phyloP scores from a whole-genome alignment of 2,888 invertebrate genomes.

The Busseola fusca region DNA sequence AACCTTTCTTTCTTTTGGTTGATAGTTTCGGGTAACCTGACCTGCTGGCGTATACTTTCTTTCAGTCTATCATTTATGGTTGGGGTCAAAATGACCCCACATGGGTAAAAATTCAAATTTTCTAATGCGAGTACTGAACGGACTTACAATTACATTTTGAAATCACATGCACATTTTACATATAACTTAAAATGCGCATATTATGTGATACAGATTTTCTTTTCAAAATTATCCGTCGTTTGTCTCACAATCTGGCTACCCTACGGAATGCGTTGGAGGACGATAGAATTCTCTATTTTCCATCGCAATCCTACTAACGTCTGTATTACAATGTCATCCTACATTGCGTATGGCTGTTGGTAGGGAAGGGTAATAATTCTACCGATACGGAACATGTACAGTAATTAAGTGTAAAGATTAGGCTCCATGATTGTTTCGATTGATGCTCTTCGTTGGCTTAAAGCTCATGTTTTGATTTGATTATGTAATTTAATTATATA shows the following conservation, averaged over 20 bases:
- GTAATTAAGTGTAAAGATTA: slow-evolving; percentile 47
- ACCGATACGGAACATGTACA: slow-evolving; percentile 26
- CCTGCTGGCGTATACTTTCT: no score
- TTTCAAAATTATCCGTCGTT: not conserved
- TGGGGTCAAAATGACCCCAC: no score
- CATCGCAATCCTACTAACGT: slow-evolving; percentile 30
- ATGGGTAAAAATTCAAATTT: no score
- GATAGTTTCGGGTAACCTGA: no score
- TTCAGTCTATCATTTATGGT: no score
- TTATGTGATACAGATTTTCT: not conserved
- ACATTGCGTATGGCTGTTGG: slow-evolving; percentile 6
- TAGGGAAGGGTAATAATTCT: slow-evolving; percentile 31
- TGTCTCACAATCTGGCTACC: not conserved
- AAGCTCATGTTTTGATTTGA: slow-evolving; percentile 28
- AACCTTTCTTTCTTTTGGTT: no score
- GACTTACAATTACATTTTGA: not conserved
- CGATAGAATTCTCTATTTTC: slow-evolving; percentile 30
- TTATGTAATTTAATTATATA: slow-evolving; percentile 30
- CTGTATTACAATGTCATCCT: slow-evolving; percentile 18
- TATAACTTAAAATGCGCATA: not conserved
- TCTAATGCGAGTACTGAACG: no score
- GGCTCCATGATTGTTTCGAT: slow-evolving; percentile 14
- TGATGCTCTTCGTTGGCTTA: slow-evolving; percentile 4
- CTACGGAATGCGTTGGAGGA: slow-evolving; percentile 4
- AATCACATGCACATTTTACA: not conserved